Percentiles rank a stretch among this genome's conserved stretches.
phyloP scores from a whole-genome alignment of 1,140 invertebrate species.

The Pollicipes pollicipes region DNA sequence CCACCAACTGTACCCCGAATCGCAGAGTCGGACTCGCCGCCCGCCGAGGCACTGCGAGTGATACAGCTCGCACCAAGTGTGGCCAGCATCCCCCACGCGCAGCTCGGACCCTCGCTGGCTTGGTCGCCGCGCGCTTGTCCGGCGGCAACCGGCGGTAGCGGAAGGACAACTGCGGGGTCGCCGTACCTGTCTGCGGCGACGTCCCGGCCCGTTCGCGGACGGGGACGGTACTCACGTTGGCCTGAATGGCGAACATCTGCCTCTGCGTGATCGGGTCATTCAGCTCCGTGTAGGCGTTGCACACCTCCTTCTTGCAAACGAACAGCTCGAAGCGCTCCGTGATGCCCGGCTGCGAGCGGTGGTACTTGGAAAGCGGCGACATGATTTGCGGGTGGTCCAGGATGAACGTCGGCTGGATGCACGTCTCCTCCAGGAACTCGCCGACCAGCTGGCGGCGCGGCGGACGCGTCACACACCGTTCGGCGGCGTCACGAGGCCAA shows the following conservation, averaged over 20 bases:
- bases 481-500: slow-evolving; percentile 7
- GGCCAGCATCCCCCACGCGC: no score
- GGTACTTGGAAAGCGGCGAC: slow-evolving; percentile 97
- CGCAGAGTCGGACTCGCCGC: no score
- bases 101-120: no score
- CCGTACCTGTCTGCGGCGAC: no score
- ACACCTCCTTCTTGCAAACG: slow-evolving; percentile 91
- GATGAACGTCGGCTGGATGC: slow-evolving; percentile 94
- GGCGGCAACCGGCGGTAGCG: no score
- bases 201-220: no score
- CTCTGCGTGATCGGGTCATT: slow-evolving; percentile 93
- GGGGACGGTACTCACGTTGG: slow-evolving; percentile 10
- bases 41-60: no score
- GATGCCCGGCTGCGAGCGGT: slow-evolving; percentile 64
- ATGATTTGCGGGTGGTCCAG: slow-evolving; percentile 96
- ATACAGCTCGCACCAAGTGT: no score
- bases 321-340: slow-evolving; percentile 97
- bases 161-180: no score
- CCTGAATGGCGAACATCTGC: slow-evolving; percentile 37
- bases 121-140: no score
- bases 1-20: no score
- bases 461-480: no score
- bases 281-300: slow-evolving; percentile 98
- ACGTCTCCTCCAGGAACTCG: slow-evolving; percentile 86
- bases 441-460: slow-evolving; percentile 52